Evolutionary conservation across 2,888 invertebrate species (phyloP).

Genomic region (Mimachlamys varia): DNA sequence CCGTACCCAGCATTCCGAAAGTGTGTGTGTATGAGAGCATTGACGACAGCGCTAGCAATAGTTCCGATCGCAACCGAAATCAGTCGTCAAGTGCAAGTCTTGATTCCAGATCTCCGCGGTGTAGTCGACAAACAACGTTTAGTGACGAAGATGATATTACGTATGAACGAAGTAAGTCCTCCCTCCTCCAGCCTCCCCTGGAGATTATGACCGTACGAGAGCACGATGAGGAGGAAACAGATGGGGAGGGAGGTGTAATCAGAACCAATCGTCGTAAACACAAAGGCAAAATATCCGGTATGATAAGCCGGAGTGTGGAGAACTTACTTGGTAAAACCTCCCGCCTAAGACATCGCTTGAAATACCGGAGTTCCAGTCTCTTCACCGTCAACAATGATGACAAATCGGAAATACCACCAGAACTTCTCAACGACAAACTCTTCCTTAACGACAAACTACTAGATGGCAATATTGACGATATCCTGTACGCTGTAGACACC

Average conservation of each 20-base stretch:
- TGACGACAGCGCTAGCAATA: neutral
- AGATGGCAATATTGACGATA: conserved; percentile 70
- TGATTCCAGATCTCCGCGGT: neutral
- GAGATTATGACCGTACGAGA: conserved; percentile 2
- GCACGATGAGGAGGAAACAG: neutral
- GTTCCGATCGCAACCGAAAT: neutral
- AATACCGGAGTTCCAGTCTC: conserved; percentile 65
- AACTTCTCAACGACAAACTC: conserved; percentile 6
- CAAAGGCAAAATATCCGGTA: conserved; percentile 48
- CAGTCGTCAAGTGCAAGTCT: neutral
- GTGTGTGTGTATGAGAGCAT: neutral
- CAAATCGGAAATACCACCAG: neutral
- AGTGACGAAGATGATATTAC: conserved; percentile 49
- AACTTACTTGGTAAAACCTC: conserved; percentile 52
- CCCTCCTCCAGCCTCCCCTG: neutral
- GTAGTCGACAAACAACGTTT: conserved; percentile 55
- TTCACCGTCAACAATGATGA: conserved; percentile 54
- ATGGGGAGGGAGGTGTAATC: neutral
- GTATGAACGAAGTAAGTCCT: neutral
- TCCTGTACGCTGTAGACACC: conserved; percentile 70
- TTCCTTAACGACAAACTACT: conserved; percentile 65
- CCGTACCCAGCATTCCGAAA: neutral
- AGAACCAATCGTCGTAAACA: conserved; percentile 36
- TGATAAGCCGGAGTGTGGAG: conserved; percentile 57
- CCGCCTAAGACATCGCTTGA: conserved; percentile 39